Conservation (phyloP, 2,797 vertebrate genomes). For the Melanotaenia maccullochi region DNA sequence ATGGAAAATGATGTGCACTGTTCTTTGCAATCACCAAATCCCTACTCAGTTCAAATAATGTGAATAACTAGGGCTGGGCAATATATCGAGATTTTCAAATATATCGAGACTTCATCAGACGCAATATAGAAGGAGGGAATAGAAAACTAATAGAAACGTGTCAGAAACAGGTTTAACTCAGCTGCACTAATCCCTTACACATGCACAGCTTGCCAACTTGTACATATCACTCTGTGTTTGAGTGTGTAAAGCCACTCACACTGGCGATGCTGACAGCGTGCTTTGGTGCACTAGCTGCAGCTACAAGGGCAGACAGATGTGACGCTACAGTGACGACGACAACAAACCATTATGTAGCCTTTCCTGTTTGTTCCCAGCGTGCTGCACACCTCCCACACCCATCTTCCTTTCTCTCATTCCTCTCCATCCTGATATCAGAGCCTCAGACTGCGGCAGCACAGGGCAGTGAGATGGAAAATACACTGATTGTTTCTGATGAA, state of each 20-base stretch:
- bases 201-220: slow-evolving; percentile 13
- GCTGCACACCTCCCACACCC: slow-evolving; percentile 43
- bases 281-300: slow-evolving; percentile 34
- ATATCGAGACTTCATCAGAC: too few species aligned
- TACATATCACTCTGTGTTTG: slow-evolving; percentile 17
- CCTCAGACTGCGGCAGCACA: slow-evolving; percentile 78
- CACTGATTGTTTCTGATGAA: slow-evolving; percentile 83
- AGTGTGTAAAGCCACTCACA: slow-evolving; percentile 1
- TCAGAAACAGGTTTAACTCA: slow-evolving; percentile 10
- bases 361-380: slow-evolving; percentile 54
- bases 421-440: slow-evolving; percentile 54
- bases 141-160: not conserved
- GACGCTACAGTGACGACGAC: slow-evolving; percentile 59
- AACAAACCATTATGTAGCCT: slow-evolving; percentile 63
- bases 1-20: not conserved
- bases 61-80: not conserved
- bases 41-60: not conserved
- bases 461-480: slow-evolving; percentile 82
- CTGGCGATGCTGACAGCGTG: slow-evolving; percentile 24
- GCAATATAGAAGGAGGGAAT: too few species aligned
- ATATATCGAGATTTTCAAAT: too few species aligned
- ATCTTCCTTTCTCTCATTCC: slow-evolving; percentile 34
- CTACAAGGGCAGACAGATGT: slow-evolving; percentile 65
- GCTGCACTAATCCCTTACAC: not conserved
- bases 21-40: not conserved